These are phyloP conservation scores for Balanococcus diminutus DNA, from an alignment of 2,888 invertebrate species.

Conservation along the genomic window DNA sequence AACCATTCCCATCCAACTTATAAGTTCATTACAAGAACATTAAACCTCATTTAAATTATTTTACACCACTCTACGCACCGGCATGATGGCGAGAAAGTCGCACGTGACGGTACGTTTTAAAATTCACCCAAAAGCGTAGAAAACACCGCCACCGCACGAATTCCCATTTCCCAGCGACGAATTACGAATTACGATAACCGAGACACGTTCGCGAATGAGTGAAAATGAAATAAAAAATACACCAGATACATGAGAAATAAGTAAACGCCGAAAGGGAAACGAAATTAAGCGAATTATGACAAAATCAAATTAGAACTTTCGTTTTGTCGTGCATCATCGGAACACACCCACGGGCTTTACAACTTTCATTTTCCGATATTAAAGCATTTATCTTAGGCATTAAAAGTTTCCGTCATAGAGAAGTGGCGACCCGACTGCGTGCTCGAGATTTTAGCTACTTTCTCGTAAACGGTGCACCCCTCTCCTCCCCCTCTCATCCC, in stretches of 20 bases:
- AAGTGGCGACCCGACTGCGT: background rate
- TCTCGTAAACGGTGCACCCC: too few species aligned
- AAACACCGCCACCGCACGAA: background rate
- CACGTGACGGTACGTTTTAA: background rate
- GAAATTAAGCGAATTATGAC: constrained; percentile 8
- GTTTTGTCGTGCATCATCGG: background rate
- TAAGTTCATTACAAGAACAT: background rate
- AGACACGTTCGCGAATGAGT: background rate
- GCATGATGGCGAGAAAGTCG: background rate
- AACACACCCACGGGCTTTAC: background rate
- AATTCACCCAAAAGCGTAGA: background rate
- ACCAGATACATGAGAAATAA: background rate
- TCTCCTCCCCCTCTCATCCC: background rate
- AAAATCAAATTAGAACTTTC: background rate
- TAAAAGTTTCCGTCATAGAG: background rate
- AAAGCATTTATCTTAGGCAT: constrained; percentile 8
- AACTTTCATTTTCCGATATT: constrained; percentile 6
- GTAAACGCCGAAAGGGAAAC: constrained; percentile 7
- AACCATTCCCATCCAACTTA: background rate
- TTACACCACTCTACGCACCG: too few species aligned
- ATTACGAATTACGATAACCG: background rate
- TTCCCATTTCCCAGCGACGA: too few species aligned
- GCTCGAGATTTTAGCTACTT: background rate
- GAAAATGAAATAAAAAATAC: background rate
- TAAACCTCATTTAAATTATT: background rate